Evolutionary conservation across 92 coral and sea anemone genomes (phyloP), one percentile per base, ranked within the genome.

Genomic region (Zoanthus solanderi): DNA sequence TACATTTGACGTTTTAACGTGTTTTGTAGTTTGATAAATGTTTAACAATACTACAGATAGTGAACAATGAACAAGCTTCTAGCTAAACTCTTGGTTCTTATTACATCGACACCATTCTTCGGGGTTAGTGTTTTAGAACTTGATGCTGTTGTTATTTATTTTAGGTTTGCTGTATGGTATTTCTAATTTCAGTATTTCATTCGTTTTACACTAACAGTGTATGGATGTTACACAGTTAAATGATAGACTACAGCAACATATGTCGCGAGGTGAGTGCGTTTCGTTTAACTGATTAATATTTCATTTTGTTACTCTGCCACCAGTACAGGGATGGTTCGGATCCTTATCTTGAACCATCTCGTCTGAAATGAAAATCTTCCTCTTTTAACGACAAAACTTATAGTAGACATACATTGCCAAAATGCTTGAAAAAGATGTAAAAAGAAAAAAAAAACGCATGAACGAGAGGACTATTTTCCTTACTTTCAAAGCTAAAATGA

Each of bases 251-350:
- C 23, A 54, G 47, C 82, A 54, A 34, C 82, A 14, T 2, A 77
- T 17, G n/a, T 56, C 13, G 65, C 28, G 44, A 53, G 82, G 82
- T 77, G 67, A 77, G 82, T 15, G 48, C 44, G 7, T 9, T 23
- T 31, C 11, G 66, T 77, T 30, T 15, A 3, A 29, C 67, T 56
- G 31, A 77, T 77, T 18, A 77, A 77, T 77, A 31, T 77, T 77
- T 77, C 82, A 77, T 77, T 53, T 18, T 9, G 82, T 56, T 66
- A 23, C 29, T 48, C 47, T 54, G 28, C 82, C 82, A 77, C 82
- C 82, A 52, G 82, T 54, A 5, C 52, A 13, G 2, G n/a, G 69
- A 23, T 17, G 69, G 69, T 63, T 17, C 17, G 6, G 7, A 50
- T 7, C 12, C 1, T 11, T 7, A 3, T 50, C 9, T 7, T 7